phyloP scores from a whole-genome alignment of 2,888 invertebrate genomes.

The Camptogramma bilineatum region DNA sequence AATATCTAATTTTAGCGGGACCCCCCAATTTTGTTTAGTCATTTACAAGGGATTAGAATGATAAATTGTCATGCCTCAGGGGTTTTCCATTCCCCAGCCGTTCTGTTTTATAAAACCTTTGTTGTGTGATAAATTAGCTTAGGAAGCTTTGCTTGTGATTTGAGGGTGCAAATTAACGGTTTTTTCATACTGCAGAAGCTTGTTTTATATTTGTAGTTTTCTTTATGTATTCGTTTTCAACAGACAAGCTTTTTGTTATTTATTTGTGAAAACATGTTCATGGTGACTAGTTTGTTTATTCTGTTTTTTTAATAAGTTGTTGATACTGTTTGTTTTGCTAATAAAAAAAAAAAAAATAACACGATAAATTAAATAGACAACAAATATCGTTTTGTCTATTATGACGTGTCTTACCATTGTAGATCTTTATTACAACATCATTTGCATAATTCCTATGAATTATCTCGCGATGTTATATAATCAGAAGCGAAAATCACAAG shows the following conservation, averaged over 20 bases:
- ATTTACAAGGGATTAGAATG: conserved; percentile 32
- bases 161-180: background rate
- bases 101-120: conserved; percentile 9
- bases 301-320: too few relatives aligned
- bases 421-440: too few relatives aligned
- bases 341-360: too few relatives aligned
- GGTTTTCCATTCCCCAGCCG: background rate
- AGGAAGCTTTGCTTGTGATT: background rate
- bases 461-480: too few relatives aligned
- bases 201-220: background rate
- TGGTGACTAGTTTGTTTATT: too few relatives aligned
- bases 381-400: too few relatives aligned
- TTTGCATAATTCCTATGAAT: too few relatives aligned
- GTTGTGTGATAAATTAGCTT: conserved; percentile 5
- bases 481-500: too few relatives aligned
- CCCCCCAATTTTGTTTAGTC: conserved; percentile 38
- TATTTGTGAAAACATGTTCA: too few relatives aligned
- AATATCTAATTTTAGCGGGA: conserved; percentile 38
- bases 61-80: conserved; percentile 18
- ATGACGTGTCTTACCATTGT: too few relatives aligned
- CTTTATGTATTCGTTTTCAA: background rate
- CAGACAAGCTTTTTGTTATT: background rate
- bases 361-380: too few relatives aligned
- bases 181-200: background rate
- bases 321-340: too few relatives aligned